A percentile compares a stretch with the other conserved stretches of the same genome.
phyloP scores from a whole-genome alignment of 2,797 vertebrate species.

The Vipera ursinii region DNA sequence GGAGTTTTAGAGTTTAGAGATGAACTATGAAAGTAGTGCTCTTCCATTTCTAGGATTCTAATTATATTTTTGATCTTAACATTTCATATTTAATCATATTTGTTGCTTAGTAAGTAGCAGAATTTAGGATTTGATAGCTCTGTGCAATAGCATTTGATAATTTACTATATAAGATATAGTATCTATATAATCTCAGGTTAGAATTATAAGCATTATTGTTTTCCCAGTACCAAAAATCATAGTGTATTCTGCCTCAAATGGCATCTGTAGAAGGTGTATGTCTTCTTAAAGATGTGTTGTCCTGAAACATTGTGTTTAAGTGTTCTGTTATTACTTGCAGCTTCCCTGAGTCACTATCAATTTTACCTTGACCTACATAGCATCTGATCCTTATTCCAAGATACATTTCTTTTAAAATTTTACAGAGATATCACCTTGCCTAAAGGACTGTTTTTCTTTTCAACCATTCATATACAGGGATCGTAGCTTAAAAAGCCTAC shows the following conservation, averaged over 20 bases:
- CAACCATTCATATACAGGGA: slow-evolving; percentile 7
- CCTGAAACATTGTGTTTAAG: background rate
- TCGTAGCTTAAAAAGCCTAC: background rate
- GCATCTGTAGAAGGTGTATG: rapidly evolving
- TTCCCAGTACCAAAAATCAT: background rate
- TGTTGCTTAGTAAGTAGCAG: background rate
- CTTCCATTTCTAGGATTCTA: background rate
- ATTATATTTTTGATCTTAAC: background rate
- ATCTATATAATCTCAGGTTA: background rate
- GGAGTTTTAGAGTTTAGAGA: background rate
- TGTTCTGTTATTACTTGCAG: background rate
- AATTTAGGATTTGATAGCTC: background rate
- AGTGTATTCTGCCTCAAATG: background rate
- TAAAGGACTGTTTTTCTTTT: slow-evolving; percentile 9
- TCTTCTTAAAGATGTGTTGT: background rate
- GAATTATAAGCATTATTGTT: background rate
- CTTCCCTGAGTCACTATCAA: background rate
- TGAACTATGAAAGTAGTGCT: background rate
- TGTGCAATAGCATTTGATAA: background rate
- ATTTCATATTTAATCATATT: background rate
- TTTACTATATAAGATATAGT: background rate
- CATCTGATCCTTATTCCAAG: slow-evolving; percentile 8
- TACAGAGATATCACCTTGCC: slow-evolving; percentile 17
- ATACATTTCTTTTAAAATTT: slow-evolving; percentile 13
- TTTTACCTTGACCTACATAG: slow-evolving; percentile 3